Base-by-base conservation (phyloP, 2,113 vertebrate species). In the Paralichthys olivaceus region DNA sequence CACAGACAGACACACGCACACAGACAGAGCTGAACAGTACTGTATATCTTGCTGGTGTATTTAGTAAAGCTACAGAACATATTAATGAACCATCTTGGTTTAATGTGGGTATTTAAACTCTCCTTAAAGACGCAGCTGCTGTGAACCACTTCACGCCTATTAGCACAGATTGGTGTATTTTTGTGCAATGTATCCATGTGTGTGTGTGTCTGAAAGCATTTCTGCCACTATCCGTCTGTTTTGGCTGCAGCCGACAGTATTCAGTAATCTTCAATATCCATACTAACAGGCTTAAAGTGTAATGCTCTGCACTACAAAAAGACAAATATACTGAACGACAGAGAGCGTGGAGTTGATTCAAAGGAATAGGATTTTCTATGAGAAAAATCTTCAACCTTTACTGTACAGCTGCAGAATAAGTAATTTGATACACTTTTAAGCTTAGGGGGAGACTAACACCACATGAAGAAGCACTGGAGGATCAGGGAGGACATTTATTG, bases 221-320 rank as follows among this genome's bases (percentile, higher is more conserved):
- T 62, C 9, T 80, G 56, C n/a, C 55, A 75, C 26, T 40, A n/a
- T 72, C 26, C 54, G 72, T 75, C 40, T 79, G 55, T 58, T 69
- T 74, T 77, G 63, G 72, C 67, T 79, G 63, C 13, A 66, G 65
- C 47, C 11, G 34, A 37, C 34, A 37, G 34, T 37, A 37, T 70
- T 72, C 54, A 68, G 51, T 63, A 86, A 88, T 80, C 79, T 81
- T 45, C 53, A 79, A 75, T 75, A 87, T 85, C 84, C 85, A 83
- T 78, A 80, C 76, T 85, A 90, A 90, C 77, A 85, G 58, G 84
- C 81, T 85, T 89, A 83, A 68, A 80, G 4, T 79, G 79, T 86
- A 84, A 87, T 81, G 68, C 87, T 80, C 67, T 72, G 40, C 83
- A 73, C 79, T 62, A 87, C 49, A 85, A 80, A 81, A 79, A 84